Evolutionary conservation across 2,113 vertebrate species (phyloP).

Genomic region (Alligator mississippiensis): DNA sequence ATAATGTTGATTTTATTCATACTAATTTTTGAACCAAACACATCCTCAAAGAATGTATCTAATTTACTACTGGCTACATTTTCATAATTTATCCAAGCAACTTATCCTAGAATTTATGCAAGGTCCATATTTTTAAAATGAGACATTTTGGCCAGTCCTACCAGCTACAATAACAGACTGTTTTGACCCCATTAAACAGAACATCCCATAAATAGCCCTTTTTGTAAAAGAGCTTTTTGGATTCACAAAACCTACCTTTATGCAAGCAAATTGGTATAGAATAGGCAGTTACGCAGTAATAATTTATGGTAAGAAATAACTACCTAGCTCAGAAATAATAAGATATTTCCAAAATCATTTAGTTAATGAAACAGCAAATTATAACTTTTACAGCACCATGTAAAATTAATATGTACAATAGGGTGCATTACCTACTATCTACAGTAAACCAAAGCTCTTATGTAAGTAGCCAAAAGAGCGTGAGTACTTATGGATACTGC

Average conservation of each 20-base stretch:
- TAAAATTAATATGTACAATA: background rate
- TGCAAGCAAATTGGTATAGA: background rate
- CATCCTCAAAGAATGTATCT: background rate
- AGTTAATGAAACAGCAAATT: background rate
- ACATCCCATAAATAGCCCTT: background rate
- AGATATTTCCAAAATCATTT: accelerated
- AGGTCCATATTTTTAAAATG: background rate
- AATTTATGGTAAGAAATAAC: accelerated
- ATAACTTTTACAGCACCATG: background rate
- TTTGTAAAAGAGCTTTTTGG: background rate
- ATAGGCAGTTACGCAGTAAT: background rate
- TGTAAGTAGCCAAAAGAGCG: accelerated
- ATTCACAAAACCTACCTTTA: background rate
- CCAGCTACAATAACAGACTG: background rate
- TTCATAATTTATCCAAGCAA: background rate
- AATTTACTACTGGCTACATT: background rate
- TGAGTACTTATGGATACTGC: background rate
- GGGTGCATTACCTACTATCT: background rate
- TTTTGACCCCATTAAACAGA: background rate
- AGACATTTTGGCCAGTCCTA: background rate
- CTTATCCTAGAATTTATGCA: background rate
- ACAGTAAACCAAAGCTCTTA: background rate
- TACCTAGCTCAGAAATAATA: background rate
- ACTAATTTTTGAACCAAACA: background rate
- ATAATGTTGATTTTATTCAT: background rate